Base-by-base conservation (phyloP, 2,888 invertebrate species). In the Yponomeuta malinellus region DNA sequence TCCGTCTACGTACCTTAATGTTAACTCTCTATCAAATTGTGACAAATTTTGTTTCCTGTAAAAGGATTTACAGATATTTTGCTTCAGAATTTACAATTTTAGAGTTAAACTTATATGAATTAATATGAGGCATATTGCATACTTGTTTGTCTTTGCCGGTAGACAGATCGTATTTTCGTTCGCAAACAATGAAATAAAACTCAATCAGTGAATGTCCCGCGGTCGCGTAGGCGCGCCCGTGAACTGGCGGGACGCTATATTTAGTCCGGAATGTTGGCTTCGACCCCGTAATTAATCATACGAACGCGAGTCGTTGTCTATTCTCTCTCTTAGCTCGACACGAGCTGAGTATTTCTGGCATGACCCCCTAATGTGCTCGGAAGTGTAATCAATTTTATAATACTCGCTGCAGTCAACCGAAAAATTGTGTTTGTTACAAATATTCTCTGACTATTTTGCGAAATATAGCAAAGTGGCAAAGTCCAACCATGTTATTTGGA, bases 221-320 rank as follows among this genome's bases (percentile, higher is more conserved):
- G 69, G 48, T 59, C 48, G 78, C 80, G 85, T 83, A 81, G 84
- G 84, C 74, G 82, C 79, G 84, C 83, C 84, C 81, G 84, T 87
- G 86, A 87, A 84, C 81, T 78, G 79, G 78, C 75, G 77, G 78
- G 78, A 78, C 74, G 76, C 85, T 88, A 87, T 87, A 85, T 88
- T 86, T 87, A 83, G 79, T 79, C 78, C 73, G 82, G 88, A 88
- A 88, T 88, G 85, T 87, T 86, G 87, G 85, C 87, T 86, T 81
- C 78, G 74, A 81, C 80, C 72, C 78, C 77, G 78, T 84, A 85
- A 88, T 88, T 87, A 87, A 84, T 86, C 82, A 82, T 78, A 75
- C 76, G 83, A 43, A 43, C 43, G 43, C 43, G 43, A 43, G 43
- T 8, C 48, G 63, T 67, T 59, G 67, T 73, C 71, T 64, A 48